Evolutionary conservation across 1,140 invertebrate genomes (phyloP).

Genomic region (Semibalanus balanoides): DNA sequence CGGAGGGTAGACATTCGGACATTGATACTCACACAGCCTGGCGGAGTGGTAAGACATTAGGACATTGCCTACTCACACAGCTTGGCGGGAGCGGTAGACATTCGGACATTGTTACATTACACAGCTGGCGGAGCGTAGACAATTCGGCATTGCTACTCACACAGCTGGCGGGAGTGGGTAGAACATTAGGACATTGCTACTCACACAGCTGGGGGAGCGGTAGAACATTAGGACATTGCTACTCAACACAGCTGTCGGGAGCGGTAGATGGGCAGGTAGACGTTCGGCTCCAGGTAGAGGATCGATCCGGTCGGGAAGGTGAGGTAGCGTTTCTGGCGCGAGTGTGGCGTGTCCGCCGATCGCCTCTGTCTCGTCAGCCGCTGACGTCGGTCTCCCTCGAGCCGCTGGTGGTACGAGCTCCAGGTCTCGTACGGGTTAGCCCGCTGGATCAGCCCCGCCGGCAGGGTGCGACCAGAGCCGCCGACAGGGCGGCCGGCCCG

Average conservation of each 20-base stretch:
- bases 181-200: conserved; percentile 13
- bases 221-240: too few relatives aligned
- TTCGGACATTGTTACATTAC: too few relatives aligned
- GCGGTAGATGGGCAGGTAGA: conserved; percentile 18
- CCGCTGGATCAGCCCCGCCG: not conserved
- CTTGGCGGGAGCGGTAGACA: too few relatives aligned
- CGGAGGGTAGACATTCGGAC: too few relatives aligned
- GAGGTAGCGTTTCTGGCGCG: not conserved
- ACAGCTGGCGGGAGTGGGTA: too few relatives aligned
- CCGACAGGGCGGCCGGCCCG: not conserved
- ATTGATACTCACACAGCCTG: too few relatives aligned
- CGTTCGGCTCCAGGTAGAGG: conserved; percentile 18
- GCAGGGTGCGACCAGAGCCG: not conserved
- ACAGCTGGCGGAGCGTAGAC: too few relatives aligned
- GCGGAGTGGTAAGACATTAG: too few relatives aligned
- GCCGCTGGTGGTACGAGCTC: not conserved
- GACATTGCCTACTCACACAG: too few relatives aligned
- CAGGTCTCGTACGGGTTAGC: not conserved
- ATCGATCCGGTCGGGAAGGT: conserved; percentile 7
- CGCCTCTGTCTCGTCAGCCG: not conserved
- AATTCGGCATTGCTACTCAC: too few relatives aligned
- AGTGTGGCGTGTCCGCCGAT: not conserved
- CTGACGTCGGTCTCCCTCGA: not conserved
- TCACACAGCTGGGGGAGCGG: conserved; percentile 26
- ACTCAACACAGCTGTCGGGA: not conserved